Evolutionary conservation across 2,113 vertebrate genomes (phyloP).

Genomic region (Fregetta grallaria): DNA sequence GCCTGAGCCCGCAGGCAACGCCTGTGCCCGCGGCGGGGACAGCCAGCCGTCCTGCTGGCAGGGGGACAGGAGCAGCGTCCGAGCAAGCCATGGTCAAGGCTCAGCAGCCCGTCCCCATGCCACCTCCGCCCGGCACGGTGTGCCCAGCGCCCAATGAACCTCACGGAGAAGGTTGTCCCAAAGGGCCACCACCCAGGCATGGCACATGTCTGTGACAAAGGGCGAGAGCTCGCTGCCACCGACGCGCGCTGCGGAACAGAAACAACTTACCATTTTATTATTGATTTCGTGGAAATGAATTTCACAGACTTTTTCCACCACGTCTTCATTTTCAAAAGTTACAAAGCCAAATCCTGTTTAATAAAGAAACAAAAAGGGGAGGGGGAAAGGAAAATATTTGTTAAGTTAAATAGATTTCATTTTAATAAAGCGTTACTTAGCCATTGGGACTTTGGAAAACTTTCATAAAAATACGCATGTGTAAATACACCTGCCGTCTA

Average conservation of each 20-base stretch:
- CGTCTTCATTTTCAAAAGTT: constrained; percentile 98
- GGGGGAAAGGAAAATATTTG: not conserved
- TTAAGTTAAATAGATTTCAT: not conserved
- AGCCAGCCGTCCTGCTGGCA: not conserved
- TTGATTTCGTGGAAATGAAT: constrained; percentile 99
- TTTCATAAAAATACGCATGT: not conserved
- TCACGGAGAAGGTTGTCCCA: not conserved
- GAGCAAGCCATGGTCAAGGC: too few species aligned
- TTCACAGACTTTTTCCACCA: constrained; percentile 99
- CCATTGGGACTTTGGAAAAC: not conserved
- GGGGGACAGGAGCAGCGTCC: not conserved
- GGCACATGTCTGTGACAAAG: fast-evolving
- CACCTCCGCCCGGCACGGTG: fast-evolving
- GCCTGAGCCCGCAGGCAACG: not conserved
- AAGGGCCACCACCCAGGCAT: not conserved
- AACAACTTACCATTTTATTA: constrained; percentile 98
- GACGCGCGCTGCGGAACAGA: not conserved
- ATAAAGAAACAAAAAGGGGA: not conserved
- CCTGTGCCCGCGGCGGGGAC: not conserved
- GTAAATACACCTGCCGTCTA: not conserved
- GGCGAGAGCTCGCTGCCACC: not conserved
- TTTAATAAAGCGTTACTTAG: not conserved
- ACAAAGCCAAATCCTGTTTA: constrained; percentile 95
- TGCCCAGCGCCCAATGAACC: not conserved
- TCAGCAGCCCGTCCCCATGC: not conserved